These are phyloP conservation scores for Narcine bancroftii DNA, from an alignment of 2,113 vertebrate genomes.

Conservation along the genomic window DNA sequence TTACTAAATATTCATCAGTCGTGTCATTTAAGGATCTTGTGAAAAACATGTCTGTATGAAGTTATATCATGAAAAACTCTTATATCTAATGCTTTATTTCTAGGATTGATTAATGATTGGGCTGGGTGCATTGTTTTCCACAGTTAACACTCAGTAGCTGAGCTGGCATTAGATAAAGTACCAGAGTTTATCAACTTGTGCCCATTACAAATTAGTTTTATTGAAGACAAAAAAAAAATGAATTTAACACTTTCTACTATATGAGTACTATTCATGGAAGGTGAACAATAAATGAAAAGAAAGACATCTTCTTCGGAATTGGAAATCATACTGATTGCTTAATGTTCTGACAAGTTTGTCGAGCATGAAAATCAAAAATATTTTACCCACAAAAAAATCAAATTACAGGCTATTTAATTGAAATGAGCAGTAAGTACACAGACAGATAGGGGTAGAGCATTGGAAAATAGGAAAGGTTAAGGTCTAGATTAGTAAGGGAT, in stretches of 20 bases:
- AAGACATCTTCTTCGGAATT: background rate
- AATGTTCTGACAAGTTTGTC: background rate
- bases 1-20: no score
- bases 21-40: no score
- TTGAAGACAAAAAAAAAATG: background rate
- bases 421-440: no score
- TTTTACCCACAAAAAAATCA: background rate
- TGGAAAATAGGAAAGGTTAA: no score
- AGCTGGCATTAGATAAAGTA: background rate
- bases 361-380: background rate
- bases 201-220: background rate
- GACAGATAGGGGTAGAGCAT: no score
- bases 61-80: background rate
- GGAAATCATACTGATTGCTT: background rate
- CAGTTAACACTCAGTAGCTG: background rate
- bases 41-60: no score
- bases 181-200: background rate
- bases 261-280: background rate
- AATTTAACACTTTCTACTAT: background rate
- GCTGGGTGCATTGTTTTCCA: background rate
- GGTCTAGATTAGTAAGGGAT: no score
- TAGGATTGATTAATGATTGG: background rate
- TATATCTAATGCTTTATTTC: background rate
- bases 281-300: background rate
- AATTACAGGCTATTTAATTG: no score